Evolutionary conservation across 1,140 invertebrate genomes (phyloP).

Genomic region (Aleiodes sp.): DNA sequence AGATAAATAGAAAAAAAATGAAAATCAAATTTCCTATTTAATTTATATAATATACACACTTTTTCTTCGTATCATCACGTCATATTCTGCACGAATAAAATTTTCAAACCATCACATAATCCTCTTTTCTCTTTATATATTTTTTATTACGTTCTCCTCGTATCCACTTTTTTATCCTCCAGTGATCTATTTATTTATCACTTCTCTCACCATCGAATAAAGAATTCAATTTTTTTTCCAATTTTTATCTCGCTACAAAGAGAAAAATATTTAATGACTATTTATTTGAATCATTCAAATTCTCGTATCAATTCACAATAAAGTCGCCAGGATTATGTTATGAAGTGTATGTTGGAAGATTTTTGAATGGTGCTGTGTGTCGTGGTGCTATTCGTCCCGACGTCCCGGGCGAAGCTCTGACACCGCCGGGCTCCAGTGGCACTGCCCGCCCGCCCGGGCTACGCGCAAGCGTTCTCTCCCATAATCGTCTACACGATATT

Average conservation of each 20-base stretch:
- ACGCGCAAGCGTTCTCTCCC: constrained; percentile 62
- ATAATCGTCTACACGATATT: constrained; percentile 44
- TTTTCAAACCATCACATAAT: constrained; percentile 23
- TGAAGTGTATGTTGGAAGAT: too few species aligned
- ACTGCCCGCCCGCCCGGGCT: constrained; percentile 64
- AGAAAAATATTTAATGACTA: background rate
- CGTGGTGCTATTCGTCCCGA: constrained; percentile 53
- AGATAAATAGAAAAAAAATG: too few species aligned
- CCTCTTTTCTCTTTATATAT: constrained; percentile 4
- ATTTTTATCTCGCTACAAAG: too few species aligned
- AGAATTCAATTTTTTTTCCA: too few species aligned
- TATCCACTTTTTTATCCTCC: background rate
- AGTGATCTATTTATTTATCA: too few species aligned
- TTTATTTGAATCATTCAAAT: background rate
- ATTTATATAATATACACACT: background rate
- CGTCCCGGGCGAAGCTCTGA: constrained; percentile 67
- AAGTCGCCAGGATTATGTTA: too few species aligned
- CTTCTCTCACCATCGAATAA: too few species aligned
- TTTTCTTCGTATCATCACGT: constrained; percentile 11
- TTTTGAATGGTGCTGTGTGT: background rate
- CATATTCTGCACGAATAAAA: background rate
- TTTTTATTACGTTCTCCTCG: background rate
- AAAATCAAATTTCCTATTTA: background rate
- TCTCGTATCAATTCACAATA: too few species aligned
- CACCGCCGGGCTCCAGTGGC: constrained; percentile 64